phyloP scores from a whole-genome alignment of 2,888 invertebrate species.

The Drosophila nr. perissopoda region DNA sequence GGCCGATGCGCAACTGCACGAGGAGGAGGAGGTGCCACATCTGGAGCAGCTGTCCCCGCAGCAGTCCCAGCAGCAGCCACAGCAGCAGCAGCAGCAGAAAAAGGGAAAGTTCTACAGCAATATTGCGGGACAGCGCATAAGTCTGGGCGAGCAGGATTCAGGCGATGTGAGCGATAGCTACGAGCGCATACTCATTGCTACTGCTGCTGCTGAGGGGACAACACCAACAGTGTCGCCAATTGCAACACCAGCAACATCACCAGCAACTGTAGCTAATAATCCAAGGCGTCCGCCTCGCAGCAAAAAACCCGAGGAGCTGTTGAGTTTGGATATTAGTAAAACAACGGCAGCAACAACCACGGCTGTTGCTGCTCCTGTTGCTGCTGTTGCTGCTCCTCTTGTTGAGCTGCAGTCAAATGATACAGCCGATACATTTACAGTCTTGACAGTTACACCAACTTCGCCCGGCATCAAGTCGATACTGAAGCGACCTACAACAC shows the following conservation, averaged over 20 bases:
- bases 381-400: slow-evolving; percentile 2
- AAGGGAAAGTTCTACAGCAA: slow-evolving; percentile 84
- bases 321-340: slow-evolving; percentile 19
- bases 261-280: slow-evolving; percentile 51
- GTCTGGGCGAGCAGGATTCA: slow-evolving; percentile 85
- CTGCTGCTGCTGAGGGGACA: slow-evolving; percentile 7
- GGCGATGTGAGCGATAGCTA: slow-evolving; percentile 83
- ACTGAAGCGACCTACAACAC: slow-evolving; percentile 86
- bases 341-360: neutral
- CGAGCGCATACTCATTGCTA: slow-evolving; percentile 83
- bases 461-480: slow-evolving; percentile 86
- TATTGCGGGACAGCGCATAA: slow-evolving; percentile 89
- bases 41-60: slow-evolving; percentile 18
- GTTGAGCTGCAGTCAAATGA: slow-evolving; percentile 20
- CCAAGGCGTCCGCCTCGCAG: slow-evolving; percentile 82
- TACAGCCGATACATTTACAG: slow-evolving; percentile 54
- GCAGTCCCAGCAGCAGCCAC: slow-evolving; percentile 4
- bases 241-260: slow-evolving; percentile 5
- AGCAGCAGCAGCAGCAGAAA: slow-evolving; percentile 32
- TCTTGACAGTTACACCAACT: slow-evolving; percentile 75
- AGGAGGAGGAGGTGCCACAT: slow-evolving; percentile 64
- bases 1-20: slow-evolving; percentile 81
- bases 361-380: neutral
- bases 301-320: slow-evolving; percentile 65
- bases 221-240: slow-evolving; percentile 3